A percentile compares a stretch with the other conserved stretches of the same genome.
phyloP scores from a whole-genome alignment of 1,140 invertebrate species.

The Orussus abietinus region DNA sequence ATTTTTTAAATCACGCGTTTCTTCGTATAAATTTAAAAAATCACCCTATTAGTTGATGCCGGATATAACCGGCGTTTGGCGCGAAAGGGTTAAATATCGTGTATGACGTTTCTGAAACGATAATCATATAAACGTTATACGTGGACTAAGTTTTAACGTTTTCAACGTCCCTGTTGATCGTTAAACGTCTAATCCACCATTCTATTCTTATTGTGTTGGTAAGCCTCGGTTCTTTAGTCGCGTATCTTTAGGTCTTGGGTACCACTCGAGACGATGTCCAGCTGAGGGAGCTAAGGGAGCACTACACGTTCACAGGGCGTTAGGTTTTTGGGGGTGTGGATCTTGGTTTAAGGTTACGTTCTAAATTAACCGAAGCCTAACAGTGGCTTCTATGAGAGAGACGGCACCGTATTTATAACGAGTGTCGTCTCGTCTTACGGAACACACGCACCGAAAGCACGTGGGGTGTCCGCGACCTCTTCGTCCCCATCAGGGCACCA shows the following conservation, averaged over 20 bases:
- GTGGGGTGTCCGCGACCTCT: background rate
- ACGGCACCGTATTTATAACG: background rate
- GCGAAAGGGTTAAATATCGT: no score
- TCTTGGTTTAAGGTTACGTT: conserved; percentile 1
- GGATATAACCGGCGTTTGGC: no score
- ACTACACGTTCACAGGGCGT: background rate
- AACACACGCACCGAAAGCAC: no score
- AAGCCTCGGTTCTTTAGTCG: background rate
- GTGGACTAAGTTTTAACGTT: no score
- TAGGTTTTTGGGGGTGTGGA: background rate
- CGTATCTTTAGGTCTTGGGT: background rate
- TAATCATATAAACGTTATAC: no score
- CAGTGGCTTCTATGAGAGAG: background rate
- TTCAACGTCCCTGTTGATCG: background rate
- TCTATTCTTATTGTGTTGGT: background rate
- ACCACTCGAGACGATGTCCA: no score
- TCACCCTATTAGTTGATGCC: no score
- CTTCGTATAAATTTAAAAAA: no score
- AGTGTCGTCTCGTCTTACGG: background rate
- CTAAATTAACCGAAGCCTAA: background rate
- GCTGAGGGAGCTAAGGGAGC: background rate
- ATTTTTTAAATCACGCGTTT: no score
- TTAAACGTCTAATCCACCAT: no score
- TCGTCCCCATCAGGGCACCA: background rate
- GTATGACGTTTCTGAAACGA: no score